A percentile compares a stretch with the other conserved stretches of the same genome.
Evolutionary conservation across 2,888 invertebrate species (phyloP).

Genomic region (Chloroclysta siterata): DNA sequence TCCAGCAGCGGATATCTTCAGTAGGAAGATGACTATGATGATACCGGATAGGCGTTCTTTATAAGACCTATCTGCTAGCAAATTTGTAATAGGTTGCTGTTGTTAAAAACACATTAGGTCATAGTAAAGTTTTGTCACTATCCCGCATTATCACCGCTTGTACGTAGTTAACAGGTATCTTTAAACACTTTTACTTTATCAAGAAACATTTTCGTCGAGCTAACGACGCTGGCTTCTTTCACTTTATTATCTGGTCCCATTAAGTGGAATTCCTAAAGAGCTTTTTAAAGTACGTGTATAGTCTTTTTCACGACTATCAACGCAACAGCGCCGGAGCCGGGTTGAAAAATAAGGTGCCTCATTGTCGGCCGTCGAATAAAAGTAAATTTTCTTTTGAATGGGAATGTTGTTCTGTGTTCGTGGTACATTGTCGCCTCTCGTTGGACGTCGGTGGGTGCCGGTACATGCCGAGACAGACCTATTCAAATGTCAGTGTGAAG

Average conservation of each 20-base stretch:
- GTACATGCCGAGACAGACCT: constrained; percentile 81
- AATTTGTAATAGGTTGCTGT: constrained; percentile 22
- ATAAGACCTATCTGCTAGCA: background rate
- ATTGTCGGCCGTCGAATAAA: constrained; percentile 70
- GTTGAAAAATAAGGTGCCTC: constrained; percentile 68
- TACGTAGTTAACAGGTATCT: constrained; percentile 37
- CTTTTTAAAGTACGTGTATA: constrained; percentile 37
- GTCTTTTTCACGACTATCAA: constrained; percentile 36
- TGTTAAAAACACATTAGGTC: constrained; percentile 40
- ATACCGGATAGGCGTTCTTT: too few species aligned
- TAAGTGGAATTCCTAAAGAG: constrained; percentile 42
- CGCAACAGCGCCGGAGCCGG: constrained; percentile 45
- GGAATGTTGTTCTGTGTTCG: constrained; percentile 74
- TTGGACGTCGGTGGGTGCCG: constrained; percentile 79
- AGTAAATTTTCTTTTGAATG: constrained; percentile 82
- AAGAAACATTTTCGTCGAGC: constrained; percentile 40
- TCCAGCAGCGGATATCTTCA: too few species aligned
- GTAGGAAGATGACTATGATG: too few species aligned
- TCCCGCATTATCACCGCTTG: constrained; percentile 27
- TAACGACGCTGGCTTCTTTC: constrained; percentile 43
- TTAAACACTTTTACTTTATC: constrained; percentile 41
- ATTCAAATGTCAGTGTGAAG: constrained; percentile 83
- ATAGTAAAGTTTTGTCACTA: constrained; percentile 28
- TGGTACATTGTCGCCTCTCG: constrained; percentile 82
- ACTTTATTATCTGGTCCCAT: constrained; percentile 41